Percentiles rank a stretch among this genome's conserved stretches.
Conservation (phyloP, 2,888 invertebrate species). For the Aphidius colemani region DNA sequence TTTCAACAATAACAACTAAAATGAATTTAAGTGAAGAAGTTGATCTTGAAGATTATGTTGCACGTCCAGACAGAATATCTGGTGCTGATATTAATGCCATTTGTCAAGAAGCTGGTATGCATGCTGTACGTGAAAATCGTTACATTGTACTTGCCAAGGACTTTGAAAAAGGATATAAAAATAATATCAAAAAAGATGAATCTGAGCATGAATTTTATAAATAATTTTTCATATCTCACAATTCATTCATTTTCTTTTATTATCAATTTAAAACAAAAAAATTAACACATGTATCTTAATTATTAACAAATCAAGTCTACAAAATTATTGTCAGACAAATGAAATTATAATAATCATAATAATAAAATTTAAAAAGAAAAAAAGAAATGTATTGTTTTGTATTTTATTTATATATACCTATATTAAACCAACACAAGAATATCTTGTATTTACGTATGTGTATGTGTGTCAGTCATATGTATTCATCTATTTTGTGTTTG, state of each 20-base stretch:
- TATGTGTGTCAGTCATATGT: background rate
- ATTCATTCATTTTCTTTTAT: too few relatives aligned
- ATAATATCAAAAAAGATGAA: constrained; percentile 99
- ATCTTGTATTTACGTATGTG: background rate
- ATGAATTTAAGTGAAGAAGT: constrained; percentile 99
- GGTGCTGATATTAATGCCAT: constrained; percentile 99
- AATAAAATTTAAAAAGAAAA: too few relatives aligned
- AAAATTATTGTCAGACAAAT: too few relatives aligned
- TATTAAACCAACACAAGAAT: too few relatives aligned
- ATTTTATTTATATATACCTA: too few relatives aligned
- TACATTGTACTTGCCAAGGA: constrained; percentile 99
- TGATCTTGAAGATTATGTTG: constrained; percentile 98
- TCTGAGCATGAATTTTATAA: constrained; percentile 99
- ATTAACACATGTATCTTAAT: too few relatives aligned
- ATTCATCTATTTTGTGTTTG: too few relatives aligned
- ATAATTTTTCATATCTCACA: too few relatives aligned
- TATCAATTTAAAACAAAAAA: too few relatives aligned
- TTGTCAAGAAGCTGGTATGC: constrained; percentile 99
- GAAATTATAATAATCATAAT: too few relatives aligned
- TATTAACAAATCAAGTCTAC: too few relatives aligned
- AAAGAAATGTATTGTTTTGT: too few relatives aligned
- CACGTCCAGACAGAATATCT: constrained; percentile 96
- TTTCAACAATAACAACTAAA: constrained; percentile 94
- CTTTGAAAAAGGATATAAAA: constrained; percentile 99
- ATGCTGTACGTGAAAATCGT: constrained; percentile 98